Conservation (phyloP, 35 echinoderm and acorn worm genomes). For the Ophiothrix spiculata region DNA sequence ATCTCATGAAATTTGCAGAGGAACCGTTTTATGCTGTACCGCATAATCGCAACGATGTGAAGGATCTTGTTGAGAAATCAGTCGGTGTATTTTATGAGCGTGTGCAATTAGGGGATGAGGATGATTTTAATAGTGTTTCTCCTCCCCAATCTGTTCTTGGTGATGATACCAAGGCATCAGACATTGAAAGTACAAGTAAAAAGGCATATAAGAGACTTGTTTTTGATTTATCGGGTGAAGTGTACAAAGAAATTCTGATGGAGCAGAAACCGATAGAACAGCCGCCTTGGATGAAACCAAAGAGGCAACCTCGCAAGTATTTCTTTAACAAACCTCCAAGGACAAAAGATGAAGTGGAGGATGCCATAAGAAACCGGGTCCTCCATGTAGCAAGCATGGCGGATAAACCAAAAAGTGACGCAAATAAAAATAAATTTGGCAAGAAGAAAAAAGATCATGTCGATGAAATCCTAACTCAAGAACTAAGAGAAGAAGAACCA, state of each 20-base stretch:
- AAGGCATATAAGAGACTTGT: slow-evolving; percentile 83
- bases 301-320: slow-evolving; percentile 69
- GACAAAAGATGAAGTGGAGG: slow-evolving; percentile 39
- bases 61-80: slow-evolving; percentile 45
- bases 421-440: slow-evolving; percentile 29
- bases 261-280: slow-evolving; percentile 70
- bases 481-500: slow-evolving; percentile 89
- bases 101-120: slow-evolving; percentile 26
- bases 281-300: slow-evolving; percentile 94
- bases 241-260: slow-evolving; percentile 56
- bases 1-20: slow-evolving; percentile 76
- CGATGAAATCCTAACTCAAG: slow-evolving; percentile 88
- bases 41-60: slow-evolving; percentile 83
- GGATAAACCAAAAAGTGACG: slow-evolving; percentile 24
- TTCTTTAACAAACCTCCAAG: slow-evolving; percentile 58
- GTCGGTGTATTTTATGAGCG: slow-evolving; percentile 67
- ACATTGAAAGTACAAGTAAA: slow-evolving; percentile 93
- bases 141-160: slow-evolving; percentile 61
- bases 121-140: background rate
- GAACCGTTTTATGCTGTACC: slow-evolving; percentile 95
- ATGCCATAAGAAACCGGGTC: slow-evolving; percentile 42
- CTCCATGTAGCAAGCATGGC: slow-evolving; percentile 45
- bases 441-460: slow-evolving; percentile 98
- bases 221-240: slow-evolving; percentile 85
- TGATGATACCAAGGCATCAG: slow-evolving; percentile 72